phyloP scores from a whole-genome alignment of 2,888 invertebrate species.

The Drosophila fungiperda region DNA sequence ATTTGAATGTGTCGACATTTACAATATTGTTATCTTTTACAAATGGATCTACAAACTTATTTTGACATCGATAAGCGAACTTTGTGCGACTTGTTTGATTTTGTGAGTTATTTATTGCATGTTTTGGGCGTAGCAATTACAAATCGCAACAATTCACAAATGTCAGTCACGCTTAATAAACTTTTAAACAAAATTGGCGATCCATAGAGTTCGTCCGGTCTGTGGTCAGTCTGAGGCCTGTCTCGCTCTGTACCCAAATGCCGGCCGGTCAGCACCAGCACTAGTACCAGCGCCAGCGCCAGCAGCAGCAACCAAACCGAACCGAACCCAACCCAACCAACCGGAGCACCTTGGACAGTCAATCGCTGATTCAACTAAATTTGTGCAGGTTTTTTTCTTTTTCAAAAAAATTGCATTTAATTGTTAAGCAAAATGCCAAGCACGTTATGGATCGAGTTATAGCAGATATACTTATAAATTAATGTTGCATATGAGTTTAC shows the following conservation, averaged over 20 bases:
- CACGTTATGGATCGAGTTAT: conserved; percentile 55
- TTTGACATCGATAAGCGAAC: conserved; percentile 2
- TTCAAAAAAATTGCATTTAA: conserved; percentile 73
- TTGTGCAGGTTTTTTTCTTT: conserved; percentile 46
- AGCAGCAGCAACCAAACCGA: conserved; percentile 4
- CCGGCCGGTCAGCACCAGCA: conserved; percentile 62
- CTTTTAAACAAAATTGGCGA: conserved; percentile 69
- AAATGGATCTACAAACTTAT: conserved; percentile 4
- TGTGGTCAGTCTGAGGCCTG: conserved; percentile 43
- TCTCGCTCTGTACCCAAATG: conserved; percentile 66
- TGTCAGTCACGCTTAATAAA: conserved; percentile 81
- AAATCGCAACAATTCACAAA: conserved; percentile 59
- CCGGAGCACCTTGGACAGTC: conserved; percentile 64
- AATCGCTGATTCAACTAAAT: conserved; percentile 69
- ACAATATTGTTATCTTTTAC: background rate
- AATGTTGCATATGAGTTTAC: conserved; percentile 41
- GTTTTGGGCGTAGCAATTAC: conserved; percentile 71
- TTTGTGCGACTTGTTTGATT: conserved; percentile 31
- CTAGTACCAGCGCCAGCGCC: background rate
- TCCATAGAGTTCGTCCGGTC: conserved; percentile 68
- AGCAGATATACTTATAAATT: conserved; percentile 34
- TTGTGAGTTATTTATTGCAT: conserved; percentile 50
- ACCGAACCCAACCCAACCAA: conserved; percentile 36
- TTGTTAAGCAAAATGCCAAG: conserved; percentile 75
- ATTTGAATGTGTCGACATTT: background rate